Evolutionary conservation across 2,888 invertebrate species (phyloP), one percentile per base, ranked within the genome.

Genomic region (Emesis furor): DNA sequence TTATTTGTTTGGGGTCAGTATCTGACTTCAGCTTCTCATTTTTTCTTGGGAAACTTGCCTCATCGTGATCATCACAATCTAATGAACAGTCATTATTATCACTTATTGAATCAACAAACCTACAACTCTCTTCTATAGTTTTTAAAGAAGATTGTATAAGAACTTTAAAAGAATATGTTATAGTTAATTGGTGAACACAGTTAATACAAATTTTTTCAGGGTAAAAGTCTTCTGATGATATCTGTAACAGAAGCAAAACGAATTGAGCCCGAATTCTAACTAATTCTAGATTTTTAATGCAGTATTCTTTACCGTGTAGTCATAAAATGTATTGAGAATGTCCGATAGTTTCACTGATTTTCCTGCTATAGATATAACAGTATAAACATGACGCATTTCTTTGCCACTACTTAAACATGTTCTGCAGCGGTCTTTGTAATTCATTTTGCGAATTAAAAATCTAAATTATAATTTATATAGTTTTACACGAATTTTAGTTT

Each of bases 151-250:
- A 89, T 82, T 96, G 94, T 87, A 96, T 94, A 3, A 96, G 93
- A 1, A 92, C 88, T 92, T 97, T 96, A 88, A 97, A 97, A 2
- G 96, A 96, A 90, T 96, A 95, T 35, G 96, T 96, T 46, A 96
- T 92, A 30, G 95, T 96, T 7, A 97, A 93, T 59, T 96, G 96
- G 83, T 95, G 95, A 39, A 95, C 94, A 89, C 97, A 97, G 83
- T 92, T 94, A 73, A 96, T 94, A 86, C 97, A 97, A 39, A 97
- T 91, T 62, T 93, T 94, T 67, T 94, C 92, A 17, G 96, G 96
- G 83, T 92, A 87, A 7, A 92, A 88, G 51, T 95, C 94, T 76
- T 94, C 92, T 39, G 89, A 86, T 30, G 90, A 86, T 55, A 94
- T 86, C 94, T 94, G 90, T 75, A 92, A 93, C 73, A 75, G 69